Conservation (phyloP, 2,113 vertebrate genomes). For the Xenopus tropicalis region DNA sequence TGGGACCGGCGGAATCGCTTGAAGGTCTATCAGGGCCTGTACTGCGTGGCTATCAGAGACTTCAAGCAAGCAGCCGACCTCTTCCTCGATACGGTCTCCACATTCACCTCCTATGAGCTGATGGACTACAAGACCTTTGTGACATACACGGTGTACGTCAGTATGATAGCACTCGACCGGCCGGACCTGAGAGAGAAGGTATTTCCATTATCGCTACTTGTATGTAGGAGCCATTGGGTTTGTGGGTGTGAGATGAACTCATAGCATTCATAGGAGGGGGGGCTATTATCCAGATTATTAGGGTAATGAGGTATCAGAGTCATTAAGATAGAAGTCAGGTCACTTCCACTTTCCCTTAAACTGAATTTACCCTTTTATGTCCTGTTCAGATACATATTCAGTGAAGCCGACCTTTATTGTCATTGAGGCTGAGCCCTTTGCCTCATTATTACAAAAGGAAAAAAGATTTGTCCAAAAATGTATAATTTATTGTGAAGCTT, state of each 20-base stretch:
- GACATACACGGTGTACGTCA: slow-evolving; percentile 95
- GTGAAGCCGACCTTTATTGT: no score
- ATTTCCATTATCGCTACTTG: slow-evolving; percentile 4
- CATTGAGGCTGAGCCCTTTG: no score
- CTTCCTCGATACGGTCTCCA: slow-evolving; percentile 95
- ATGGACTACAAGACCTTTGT: slow-evolving; percentile 99
- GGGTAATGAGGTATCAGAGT: no score
- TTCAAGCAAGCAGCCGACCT: slow-evolving; percentile 97
- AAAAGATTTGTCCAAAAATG: no score
- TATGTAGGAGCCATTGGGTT: not conserved
- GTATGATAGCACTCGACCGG: slow-evolving; percentile 96
- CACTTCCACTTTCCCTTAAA: no score
- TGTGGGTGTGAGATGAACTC: not conserved
- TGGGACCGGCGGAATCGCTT: slow-evolving; percentile 96
- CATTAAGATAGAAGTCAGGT: no score
- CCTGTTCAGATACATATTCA: no score
- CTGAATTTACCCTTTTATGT: no score
- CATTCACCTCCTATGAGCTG: slow-evolving; percentile 97
- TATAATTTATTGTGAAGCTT: no score
- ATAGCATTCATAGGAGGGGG: no score
- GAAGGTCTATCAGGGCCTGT: slow-evolving; percentile 96
- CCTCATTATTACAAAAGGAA: no score
- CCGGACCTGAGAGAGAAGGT: slow-evolving; percentile 98
- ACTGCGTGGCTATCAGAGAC: slow-evolving; percentile 93
- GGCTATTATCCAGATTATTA: no score